Percentiles rank a stretch among this genome's conserved stretches.
These are phyloP conservation scores for Folsomia manolachei DNA, from an alignment of 2,888 invertebrate species.

Conservation along the genomic window DNA sequence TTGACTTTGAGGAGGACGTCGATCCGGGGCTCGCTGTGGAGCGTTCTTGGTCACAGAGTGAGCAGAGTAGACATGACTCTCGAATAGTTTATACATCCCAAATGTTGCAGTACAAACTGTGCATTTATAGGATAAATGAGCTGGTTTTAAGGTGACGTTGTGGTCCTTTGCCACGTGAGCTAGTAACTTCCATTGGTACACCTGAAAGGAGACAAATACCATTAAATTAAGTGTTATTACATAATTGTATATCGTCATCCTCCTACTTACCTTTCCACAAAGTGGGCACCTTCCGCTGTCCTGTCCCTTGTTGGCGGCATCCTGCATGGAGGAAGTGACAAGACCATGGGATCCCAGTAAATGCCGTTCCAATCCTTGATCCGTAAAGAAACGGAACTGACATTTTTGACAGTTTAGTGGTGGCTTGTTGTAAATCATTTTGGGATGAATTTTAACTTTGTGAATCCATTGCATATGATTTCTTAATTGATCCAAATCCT, in stretches of 20 bases:
- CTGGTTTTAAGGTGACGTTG: conserved; percentile 85
- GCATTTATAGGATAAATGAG: conserved; percentile 90
- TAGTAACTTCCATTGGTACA: conserved; percentile 88
- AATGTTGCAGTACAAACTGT: conserved; percentile 93
- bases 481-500: conserved; percentile 84
- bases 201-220: conserved; percentile 61
- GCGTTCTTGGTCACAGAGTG: conserved; percentile 70
- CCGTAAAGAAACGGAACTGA: conserved; percentile 94
- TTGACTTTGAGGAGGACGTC: conserved; percentile 52
- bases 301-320: conserved; percentile 90
- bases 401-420: conserved; percentile 95
- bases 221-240: neutral
- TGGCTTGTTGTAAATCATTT: conserved; percentile 91
- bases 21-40: conserved; percentile 64
- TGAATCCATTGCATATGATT: conserved; percentile 99
- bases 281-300: conserved; percentile 92
- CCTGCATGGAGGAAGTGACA: conserved; percentile 84
- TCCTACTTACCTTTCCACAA: conserved; percentile 77
- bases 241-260: neutral
- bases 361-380: conserved; percentile 93
- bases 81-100: conserved; percentile 92
- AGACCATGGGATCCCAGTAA: conserved; percentile 89
- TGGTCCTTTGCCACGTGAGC: conserved; percentile 91
- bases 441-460: conserved; percentile 92
- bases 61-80: conserved; percentile 89